Evolutionary conservation across 2,888 invertebrate genomes (phyloP), one percentile per base, ranked within the genome.

Genomic region (Leucophenga maculata): DNA sequence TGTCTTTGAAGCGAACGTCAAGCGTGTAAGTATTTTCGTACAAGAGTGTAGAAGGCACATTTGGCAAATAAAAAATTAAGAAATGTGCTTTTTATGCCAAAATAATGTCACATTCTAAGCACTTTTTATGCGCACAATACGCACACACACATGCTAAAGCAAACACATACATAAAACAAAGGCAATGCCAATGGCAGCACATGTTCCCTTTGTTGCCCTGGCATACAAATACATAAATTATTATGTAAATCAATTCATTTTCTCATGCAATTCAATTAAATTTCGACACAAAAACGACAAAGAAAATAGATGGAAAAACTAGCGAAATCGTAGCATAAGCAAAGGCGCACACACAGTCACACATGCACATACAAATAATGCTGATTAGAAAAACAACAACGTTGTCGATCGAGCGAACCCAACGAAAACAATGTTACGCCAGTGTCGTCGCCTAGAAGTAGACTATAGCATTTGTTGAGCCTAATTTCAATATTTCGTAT

Each of bases 231-330:
- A 72, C 68, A 73, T 76, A 75, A 74, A 75, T 76, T 75, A 76
- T 73, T 74, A 74, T 77, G 76, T 73, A 74, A 77, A 77, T 74
- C 70, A 68, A 73, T 74, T 74, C 74, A 72, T 75, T 74, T 72
- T 72, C 67, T 73, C 72, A 72, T 78, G 78, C 78, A 81, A 80
- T 82, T 81, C 79, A 82, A 82, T 81, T 82, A 80, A 79, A 79
- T 75, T 77, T 75, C 70, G 70, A 72, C 73, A 73, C 69, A 76
- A 77, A 77, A 50, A 65, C 13, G 48, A 48, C 31, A 65, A 46
- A 46, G 14, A 62, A 32, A n/a, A 60, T 11, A 18, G 4, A 64
- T 31, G 65, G 18, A 54, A 54, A 57, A 31, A 44, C 18, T 39
- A 57, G 54, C 54, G 52, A 48, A 64, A 68, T 32, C 18, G 14